Evolutionary conservation across 2,888 invertebrate genomes (phyloP).

Genomic region (Hirtodrosophila trivittata): DNA sequence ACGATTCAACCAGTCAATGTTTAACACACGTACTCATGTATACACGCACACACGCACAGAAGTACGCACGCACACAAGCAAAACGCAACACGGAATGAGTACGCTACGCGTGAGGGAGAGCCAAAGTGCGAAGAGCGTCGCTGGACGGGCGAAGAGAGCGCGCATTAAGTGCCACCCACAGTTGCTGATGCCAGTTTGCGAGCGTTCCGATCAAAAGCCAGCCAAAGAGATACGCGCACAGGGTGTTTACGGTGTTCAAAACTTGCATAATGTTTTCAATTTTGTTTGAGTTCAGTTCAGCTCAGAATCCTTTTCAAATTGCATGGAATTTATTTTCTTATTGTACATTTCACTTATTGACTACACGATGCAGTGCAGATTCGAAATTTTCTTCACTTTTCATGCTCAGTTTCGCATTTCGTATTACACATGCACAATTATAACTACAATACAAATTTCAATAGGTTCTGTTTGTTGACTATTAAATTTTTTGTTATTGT

Average conservation of each 20-base stretch:
- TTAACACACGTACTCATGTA: constrained; percentile 51
- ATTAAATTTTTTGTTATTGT: constrained; percentile 21
- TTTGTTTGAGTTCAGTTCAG: constrained; percentile 34
- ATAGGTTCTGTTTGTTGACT: no score
- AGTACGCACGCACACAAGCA: constrained; percentile 39
- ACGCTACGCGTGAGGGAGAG: constrained; percentile 19
- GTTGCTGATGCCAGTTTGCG: constrained; percentile 33
- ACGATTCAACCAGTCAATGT: constrained; percentile 35
- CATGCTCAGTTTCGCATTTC: background rate
- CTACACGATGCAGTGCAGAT: background rate
- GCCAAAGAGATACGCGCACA: constrained; percentile 61
- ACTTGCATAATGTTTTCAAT: constrained; percentile 58
- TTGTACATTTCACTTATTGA: background rate
- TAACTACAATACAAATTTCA: no score
- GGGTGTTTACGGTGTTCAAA: constrained; percentile 58
- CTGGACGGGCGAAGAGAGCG: constrained; percentile 59
- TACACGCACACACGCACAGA: constrained; percentile 41
- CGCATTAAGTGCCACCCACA: constrained; percentile 48
- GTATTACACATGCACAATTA: no score
- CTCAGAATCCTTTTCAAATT: constrained; percentile 10
- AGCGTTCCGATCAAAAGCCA: constrained; percentile 56
- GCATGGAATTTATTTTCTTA: constrained; percentile 2
- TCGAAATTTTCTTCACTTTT: constrained; percentile 5
- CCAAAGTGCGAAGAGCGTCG: constrained; percentile 45
- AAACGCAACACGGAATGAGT: constrained; percentile 22